Evolutionary conservation across 1,140 invertebrate species (phyloP).

Genomic region (Leptinotarsa undecemlineata): DNA sequence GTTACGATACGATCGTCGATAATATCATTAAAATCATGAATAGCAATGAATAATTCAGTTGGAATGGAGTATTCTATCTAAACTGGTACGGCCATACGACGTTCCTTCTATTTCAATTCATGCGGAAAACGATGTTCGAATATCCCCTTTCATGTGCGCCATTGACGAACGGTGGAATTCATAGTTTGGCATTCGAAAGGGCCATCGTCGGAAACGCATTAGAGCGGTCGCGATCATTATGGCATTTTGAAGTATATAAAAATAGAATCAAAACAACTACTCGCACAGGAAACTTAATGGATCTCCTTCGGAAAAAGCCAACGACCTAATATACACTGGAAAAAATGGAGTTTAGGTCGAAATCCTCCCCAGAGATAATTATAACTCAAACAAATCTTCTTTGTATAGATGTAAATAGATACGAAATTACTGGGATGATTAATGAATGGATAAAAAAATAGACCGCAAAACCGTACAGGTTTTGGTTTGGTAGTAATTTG

Average conservation of each 20-base stretch:
- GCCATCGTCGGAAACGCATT: slow-evolving; percentile 1
- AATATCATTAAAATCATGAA: too few species aligned
- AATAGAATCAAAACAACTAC: not conserved
- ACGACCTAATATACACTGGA: slow-evolving; percentile 4
- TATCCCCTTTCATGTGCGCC: not conserved
- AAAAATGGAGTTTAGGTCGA: not conserved
- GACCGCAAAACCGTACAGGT: too few species aligned
- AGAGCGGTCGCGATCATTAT: slow-evolving; percentile 3
- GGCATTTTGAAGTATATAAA: not conserved
- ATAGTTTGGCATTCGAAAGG: not conserved
- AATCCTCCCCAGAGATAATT: too few species aligned
- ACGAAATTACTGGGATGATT: too few species aligned
- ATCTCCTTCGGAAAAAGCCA: not conserved
- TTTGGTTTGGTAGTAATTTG: too few species aligned
- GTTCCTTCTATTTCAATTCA: not conserved
- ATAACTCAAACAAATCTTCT: too few species aligned
- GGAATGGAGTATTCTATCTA: too few species aligned
- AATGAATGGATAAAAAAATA: too few species aligned
- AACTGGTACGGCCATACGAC: too few species aligned
- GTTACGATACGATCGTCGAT: too few species aligned
- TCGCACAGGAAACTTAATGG: not conserved
- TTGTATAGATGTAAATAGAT: too few species aligned
- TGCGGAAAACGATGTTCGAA: not conserved
- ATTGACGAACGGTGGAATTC: not conserved
- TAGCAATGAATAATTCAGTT: too few species aligned